Evolutionary conservation across 1,140 invertebrate genomes (phyloP).

Genomic region (Drosophila mauritiana): DNA sequence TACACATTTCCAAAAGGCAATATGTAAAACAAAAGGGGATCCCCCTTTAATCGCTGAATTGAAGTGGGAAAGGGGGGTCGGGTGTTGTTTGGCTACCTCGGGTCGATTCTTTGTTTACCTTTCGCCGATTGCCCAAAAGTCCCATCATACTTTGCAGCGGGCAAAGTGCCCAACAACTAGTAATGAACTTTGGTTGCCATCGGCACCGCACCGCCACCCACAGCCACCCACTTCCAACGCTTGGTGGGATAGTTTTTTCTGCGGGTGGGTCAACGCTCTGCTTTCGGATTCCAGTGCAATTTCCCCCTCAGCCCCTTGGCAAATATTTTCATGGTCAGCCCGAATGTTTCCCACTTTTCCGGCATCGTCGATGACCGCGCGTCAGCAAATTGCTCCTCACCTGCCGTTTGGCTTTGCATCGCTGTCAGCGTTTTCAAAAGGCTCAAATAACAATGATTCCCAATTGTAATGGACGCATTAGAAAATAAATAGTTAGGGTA

Average conservation of each 20-base stretch:
- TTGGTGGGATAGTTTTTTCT: slow-evolving; percentile 16
- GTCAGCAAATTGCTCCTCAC: slow-evolving; percentile 5
- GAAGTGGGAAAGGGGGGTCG: neutral
- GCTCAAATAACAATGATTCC: neutral
- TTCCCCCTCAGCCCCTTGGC: slow-evolving; percentile 11
- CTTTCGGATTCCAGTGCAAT: slow-evolving; percentile 36
- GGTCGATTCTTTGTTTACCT: slow-evolving; percentile 76
- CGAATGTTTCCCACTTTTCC: slow-evolving; percentile 12
- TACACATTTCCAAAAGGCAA: slow-evolving; percentile 52
- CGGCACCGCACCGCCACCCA: slow-evolving; percentile 10
- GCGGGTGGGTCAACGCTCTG: slow-evolving; percentile 41
- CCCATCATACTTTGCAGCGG: slow-evolving; percentile 19
- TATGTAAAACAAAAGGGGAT: slow-evolving; percentile 51
- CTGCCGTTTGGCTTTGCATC: neutral
- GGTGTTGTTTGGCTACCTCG: slow-evolving; percentile 5
- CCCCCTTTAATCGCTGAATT: neutral
- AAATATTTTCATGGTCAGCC: slow-evolving; percentile 53
- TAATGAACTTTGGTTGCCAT: slow-evolving; percentile 62
- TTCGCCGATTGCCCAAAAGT: slow-evolving; percentile 54
- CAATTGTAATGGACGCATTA: neutral
- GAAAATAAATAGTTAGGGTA: neutral
- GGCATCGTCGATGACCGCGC: slow-evolving; percentile 16
- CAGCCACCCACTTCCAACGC: neutral
- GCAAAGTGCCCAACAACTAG: slow-evolving; percentile 40
- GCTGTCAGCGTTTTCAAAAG: slow-evolving; percentile 15